phyloP scores from a whole-genome alignment of 2,113 vertebrate species.

The Bothrops jararaca region DNA sequence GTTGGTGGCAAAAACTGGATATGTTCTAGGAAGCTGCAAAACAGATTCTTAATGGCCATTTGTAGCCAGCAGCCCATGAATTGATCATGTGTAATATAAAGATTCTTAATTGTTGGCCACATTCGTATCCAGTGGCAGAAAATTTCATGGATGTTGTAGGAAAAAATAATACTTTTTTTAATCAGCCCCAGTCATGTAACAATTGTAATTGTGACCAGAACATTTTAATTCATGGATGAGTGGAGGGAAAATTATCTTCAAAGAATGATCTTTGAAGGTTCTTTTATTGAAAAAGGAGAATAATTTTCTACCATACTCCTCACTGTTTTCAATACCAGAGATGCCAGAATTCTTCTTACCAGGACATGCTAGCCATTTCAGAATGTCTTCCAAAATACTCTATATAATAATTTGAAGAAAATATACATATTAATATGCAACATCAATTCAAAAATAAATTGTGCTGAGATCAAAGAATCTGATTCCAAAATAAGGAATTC shows the following conservation, averaged over 20 bases:
- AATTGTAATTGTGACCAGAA: background rate
- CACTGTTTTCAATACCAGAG: background rate
- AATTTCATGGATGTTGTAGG: background rate
- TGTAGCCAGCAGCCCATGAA: background rate
- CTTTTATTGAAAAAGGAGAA: background rate
- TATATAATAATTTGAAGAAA: conserved; percentile 5
- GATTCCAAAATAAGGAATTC: background rate
- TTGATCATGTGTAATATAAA: background rate
- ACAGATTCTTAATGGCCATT: background rate
- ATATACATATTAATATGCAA: background rate
- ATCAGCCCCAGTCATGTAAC: background rate
- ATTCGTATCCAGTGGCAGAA: background rate
- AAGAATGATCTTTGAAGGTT: background rate
- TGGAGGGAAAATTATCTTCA: background rate
- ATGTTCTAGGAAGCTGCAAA: background rate
- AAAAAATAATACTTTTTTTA: background rate
- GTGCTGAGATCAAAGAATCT: background rate
- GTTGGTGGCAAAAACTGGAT: background rate
- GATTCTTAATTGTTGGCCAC: background rate
- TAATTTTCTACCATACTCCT: background rate
- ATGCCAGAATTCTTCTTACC: background rate
- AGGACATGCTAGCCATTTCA: background rate
- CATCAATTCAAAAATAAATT: background rate
- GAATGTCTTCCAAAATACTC: background rate
- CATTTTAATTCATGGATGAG: background rate